Base-by-base conservation (phyloP, 1,140 invertebrate species). In the Tribolium madens region DNA sequence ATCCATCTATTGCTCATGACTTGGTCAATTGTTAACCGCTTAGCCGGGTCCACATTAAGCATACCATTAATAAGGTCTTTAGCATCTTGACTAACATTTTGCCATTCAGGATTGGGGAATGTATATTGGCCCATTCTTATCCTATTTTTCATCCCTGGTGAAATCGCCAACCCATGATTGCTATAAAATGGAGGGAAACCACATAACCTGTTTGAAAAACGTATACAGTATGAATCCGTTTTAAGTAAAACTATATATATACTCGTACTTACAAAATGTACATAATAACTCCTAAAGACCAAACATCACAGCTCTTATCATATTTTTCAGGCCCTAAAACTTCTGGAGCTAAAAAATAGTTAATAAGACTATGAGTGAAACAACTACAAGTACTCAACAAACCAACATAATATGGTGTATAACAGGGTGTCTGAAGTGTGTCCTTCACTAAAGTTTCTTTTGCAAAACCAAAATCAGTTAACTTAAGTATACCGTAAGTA, bases 391-490 rank as follows among this genome's bases (percentile, higher is more conserved):
- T 77, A 17, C 12, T 78, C 9, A 75, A 74, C 68, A 60, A 68
- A 93, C 92, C 96, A 82, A 98, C 98, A 89, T 99, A 99, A 85
- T 99, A 99, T 1, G 98, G 98, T 7, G 98, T 99, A 84, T 99
- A 99, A 86, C 98, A 99, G 1, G 98, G 98, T 0, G 98, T 99
- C 87, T 97, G 96, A 76, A 99, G 87, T 0, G 95, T 94, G 77
- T 95, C 93, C 76, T 93, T 92, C n/a, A 90, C 89, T 75, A 92
- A 88, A 0, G 94, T 97, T 87, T 98, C 96, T 87, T 99, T 99
- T n/a, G 98, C 98, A 90, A 99, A 99, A n/a, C 98, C 98, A 89
- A 99, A 99, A 87, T 99, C 98, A 36, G 97, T 99, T 78, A 99
- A 88, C 88, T 99, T 99, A 46, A 99, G 90, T 78, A 95, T 89